These are phyloP conservation scores for Loxodonta africana DNA, from an alignment of 2,113 vertebrate species.

Conservation along the genomic window DNA sequence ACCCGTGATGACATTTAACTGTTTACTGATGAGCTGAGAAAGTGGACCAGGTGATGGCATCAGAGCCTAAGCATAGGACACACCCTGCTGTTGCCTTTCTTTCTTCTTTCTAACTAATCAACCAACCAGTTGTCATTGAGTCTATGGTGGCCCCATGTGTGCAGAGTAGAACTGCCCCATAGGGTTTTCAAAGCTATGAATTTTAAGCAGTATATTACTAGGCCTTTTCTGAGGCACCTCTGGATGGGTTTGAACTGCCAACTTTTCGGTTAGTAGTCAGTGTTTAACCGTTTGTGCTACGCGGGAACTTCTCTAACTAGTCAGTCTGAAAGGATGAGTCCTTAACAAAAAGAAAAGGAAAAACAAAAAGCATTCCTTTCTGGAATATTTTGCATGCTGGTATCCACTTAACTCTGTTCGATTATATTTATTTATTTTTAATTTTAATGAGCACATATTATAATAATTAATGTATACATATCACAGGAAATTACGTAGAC, in stretches of 20 bases:
- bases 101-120: neutral
- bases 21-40: neutral
- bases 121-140: neutral
- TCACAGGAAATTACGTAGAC: neutral
- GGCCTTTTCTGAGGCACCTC: too few species aligned
- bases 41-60: neutral
- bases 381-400: neutral
- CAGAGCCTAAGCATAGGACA: neutral
- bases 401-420: neutral
- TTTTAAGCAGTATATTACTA: neutral
- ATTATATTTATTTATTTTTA: neutral
- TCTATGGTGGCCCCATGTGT: neutral
- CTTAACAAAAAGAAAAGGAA: neutral
- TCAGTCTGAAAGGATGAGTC: neutral
- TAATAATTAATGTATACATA: neutral
- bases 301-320: neutral
- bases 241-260: too few species aligned
- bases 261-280: neutral
- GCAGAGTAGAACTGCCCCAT: neutral
- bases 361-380: neutral
- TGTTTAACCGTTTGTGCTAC: neutral
- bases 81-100: accelerated
- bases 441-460: neutral
- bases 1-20: neutral
- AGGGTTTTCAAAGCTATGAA: neutral